Evolutionary conservation across 2,797 vertebrate genomes (phyloP), one percentile per base, ranked within the genome.

Genomic region (Sparus aurata): DNA sequence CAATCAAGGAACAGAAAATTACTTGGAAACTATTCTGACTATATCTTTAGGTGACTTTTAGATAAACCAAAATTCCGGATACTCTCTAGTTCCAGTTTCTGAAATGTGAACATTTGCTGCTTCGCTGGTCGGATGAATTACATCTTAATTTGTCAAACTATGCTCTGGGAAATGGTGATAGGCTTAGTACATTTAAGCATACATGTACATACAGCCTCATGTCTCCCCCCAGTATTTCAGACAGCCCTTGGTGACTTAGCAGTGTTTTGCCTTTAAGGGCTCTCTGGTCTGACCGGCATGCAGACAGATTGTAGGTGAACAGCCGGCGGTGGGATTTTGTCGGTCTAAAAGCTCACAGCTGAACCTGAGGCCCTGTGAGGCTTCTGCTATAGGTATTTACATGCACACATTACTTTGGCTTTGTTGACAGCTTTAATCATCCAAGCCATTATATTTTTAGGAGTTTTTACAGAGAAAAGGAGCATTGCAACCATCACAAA

Each of bases 231-330:
- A 17, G 17, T 25, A 8, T 25, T 55, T 55, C 10, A 18, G 7
- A 46, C n/a, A 46, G 41, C n/a, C 27, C 5, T 25, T 47, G 22
- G 49, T 41, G 18, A 8, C 11, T 27, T 22, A 7, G 13, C 5
- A 2, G 22, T 23, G 20, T 22, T 67, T 25, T 69, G 8, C 30
- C 17, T 62, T 23, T 5, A 18, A 47, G 41, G 13, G 17, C 50
- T 53, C 23, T 63, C 43, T 22, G 62, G 7, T 78, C 73, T 75
- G 75, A 68, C 72, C 61, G 62, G 17, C 45, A 3, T 27, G 43
- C 60, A 38, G 75, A 72, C 83, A 69, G 82, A 66, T 70, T 83
- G 77, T 47, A 71, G 75, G 72, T 75, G 78, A 81, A 80, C 81
- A 88, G 81, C 68, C 22, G 73, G 75, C 15, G 23, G 63, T 23